Percentiles rank a stretch among this genome's conserved stretches.
Conservation (phyloP, 2,113 vertebrate genomes). For the Epinephelus moara region DNA sequence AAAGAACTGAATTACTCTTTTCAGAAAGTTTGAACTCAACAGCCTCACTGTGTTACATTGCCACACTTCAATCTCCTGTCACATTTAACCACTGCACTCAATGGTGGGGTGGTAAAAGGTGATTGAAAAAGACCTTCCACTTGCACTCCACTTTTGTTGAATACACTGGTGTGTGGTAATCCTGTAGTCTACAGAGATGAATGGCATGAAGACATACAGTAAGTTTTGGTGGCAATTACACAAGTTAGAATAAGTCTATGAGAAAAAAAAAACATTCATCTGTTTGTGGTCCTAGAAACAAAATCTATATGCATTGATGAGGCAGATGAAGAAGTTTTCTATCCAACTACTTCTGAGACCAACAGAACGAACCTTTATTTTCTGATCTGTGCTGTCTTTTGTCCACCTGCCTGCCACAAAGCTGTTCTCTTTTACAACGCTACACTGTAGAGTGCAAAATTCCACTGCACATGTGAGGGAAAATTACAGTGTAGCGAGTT, state of each 20-base stretch:
- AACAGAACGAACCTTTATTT: no score
- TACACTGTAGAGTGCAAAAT: not conserved
- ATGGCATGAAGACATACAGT: not conserved
- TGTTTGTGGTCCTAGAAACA: not conserved
- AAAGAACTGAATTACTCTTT: not conserved
- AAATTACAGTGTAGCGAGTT: not conserved
- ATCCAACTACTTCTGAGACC: not conserved
- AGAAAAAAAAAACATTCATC: no score
- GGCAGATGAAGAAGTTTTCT: not conserved
- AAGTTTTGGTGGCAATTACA: no score
- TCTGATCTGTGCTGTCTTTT: no score
- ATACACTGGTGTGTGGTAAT: not conserved
- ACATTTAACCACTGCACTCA: conserved; percentile 1
- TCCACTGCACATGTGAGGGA: not conserved
- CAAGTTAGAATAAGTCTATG: not conserved
- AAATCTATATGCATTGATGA: not conserved
- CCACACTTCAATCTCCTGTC: not conserved
- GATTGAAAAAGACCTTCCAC: not conserved
- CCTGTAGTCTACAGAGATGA: not conserved
- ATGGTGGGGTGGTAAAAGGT: not conserved
- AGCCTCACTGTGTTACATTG: conserved; percentile 6
- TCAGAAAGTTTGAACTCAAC: not conserved
- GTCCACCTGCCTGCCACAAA: no score
- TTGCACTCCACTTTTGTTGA: not conserved
- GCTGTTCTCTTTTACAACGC: no score